phyloP scores from a whole-genome alignment of 2,113 vertebrate genomes.

The Centropus bengalensis region DNA sequence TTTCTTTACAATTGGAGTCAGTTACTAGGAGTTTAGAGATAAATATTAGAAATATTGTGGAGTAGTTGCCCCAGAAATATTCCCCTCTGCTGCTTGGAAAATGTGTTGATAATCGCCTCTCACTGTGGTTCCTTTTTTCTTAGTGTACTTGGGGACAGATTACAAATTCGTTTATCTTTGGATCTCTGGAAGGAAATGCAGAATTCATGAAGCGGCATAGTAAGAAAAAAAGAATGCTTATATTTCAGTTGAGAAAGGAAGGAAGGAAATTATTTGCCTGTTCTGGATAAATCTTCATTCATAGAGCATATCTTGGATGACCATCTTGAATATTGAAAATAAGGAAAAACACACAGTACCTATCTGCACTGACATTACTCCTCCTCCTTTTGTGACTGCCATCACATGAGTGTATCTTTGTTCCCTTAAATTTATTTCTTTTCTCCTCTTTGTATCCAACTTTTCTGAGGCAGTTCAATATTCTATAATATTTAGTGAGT shows the following conservation, averaged over 20 bases:
- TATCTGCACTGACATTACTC: background rate
- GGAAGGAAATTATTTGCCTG: background rate
- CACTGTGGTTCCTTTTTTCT: background rate
- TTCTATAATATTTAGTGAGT: background rate
- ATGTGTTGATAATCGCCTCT: background rate
- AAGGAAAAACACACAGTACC: background rate
- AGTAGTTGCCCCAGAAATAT: background rate
- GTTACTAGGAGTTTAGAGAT: background rate
- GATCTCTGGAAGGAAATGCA: background rate
- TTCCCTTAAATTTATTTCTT: background rate
- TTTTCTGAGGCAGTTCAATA: background rate
- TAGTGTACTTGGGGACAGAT: background rate
- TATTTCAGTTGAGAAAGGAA: background rate
- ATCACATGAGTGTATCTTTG: no score
- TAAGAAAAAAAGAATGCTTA: background rate
- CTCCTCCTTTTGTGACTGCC: background rate
- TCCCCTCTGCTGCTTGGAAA: background rate
- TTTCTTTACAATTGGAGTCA: background rate
- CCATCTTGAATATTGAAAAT: background rate
- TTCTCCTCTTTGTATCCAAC: background rate
- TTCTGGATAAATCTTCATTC: background rate
- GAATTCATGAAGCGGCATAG: background rate
- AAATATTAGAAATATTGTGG: background rate
- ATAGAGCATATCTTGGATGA: background rate
- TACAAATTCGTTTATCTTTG: background rate